These are phyloP conservation scores for Ceratina australensis DNA, from an alignment of 1,140 invertebrate species.

Conservation along the genomic window DNA sequence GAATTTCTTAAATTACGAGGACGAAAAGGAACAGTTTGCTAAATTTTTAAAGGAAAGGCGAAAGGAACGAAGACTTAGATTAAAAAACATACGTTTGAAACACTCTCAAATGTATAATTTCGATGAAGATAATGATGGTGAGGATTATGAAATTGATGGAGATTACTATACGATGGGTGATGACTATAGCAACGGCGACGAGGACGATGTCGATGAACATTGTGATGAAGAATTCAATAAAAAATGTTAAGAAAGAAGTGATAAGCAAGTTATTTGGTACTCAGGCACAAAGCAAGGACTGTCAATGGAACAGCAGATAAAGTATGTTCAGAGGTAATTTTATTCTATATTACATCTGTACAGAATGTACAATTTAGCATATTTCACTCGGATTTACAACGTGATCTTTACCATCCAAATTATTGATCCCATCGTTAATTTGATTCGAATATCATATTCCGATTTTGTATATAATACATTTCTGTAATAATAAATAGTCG, in stretches of 20 bases:
- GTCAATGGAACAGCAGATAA: neutral
- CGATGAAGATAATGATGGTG: constrained; percentile 12
- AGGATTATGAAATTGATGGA: constrained; percentile 6
- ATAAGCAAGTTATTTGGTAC: neutral
- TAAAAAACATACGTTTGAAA: neutral
- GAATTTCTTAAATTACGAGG: constrained; percentile 24
- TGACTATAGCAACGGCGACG: too few relatives aligned
- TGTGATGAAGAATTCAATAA: neutral
- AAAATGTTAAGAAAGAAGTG: neutral
- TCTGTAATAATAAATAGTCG: neutral
- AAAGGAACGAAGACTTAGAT: constrained; percentile 36
- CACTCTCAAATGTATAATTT: neutral
- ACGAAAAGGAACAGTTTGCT: constrained; percentile 54
- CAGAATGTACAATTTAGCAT: constrained; percentile 48
- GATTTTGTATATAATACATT: too few relatives aligned
- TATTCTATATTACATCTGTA: constrained; percentile 48
- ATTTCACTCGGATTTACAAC: neutral
- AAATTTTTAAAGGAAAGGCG: constrained; percentile 55
- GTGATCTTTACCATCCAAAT: constrained; percentile 9
- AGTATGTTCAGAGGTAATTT: constrained; percentile 4
- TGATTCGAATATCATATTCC: neutral
- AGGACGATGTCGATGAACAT: constrained; percentile 1
- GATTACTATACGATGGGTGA: neutral
- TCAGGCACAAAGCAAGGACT: constrained; percentile 5
- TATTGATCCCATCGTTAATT: constrained; percentile 32